Evolutionary conservation across 2,888 invertebrate genomes (phyloP), one percentile per base, ranked within the genome.

Genomic region (Pseudoips prasinana): DNA sequence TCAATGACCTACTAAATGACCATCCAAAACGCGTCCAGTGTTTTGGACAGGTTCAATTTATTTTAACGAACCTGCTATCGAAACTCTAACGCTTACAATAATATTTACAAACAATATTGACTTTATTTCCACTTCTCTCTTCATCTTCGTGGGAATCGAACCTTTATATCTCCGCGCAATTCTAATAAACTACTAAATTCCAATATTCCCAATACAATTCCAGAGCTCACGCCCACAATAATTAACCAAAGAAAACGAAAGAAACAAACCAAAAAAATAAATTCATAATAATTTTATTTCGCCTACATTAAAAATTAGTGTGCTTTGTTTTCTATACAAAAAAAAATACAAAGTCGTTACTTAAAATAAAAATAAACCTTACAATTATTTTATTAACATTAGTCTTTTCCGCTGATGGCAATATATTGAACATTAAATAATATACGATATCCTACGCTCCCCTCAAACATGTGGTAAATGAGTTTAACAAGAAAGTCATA

Each of bases 361-460:
- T 46, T 51, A 52, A 52, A 51, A 45, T 46, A 61, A 49, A 52
- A 55, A 55, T 40, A 50, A 40, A 51, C 63, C 64, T 65, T 73
- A 73, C 57, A 58, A 74, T 70, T 73, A 71, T 71, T n/a, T 74
- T 52, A 53, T 64, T 64, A 69, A 76, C 77, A 84, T 86, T 85
- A 86, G 87, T 87, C 86, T 86, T 87, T 78, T 80, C 70, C 73
- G 65, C 72, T 78, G 76, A 87, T 87, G 87, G 87, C 87, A 86
- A 63, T 75, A 79, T 77, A 83, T 78, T 84, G 83, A 87, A 87
- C 81, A 85, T 83, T 81, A 80, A 73, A 77, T 71, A 73, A 30
- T 26, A 35, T 25, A 17, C 22, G 31, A 33, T 38, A 25, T 19
- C 23, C 26, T 48, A 55, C 9, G 27, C 22, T 26, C 35, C 24